Percentiles rank a stretch among this genome's conserved stretches.
phyloP scores from a whole-genome alignment of 1,140 invertebrate species.

The Musca vetustissima region DNA sequence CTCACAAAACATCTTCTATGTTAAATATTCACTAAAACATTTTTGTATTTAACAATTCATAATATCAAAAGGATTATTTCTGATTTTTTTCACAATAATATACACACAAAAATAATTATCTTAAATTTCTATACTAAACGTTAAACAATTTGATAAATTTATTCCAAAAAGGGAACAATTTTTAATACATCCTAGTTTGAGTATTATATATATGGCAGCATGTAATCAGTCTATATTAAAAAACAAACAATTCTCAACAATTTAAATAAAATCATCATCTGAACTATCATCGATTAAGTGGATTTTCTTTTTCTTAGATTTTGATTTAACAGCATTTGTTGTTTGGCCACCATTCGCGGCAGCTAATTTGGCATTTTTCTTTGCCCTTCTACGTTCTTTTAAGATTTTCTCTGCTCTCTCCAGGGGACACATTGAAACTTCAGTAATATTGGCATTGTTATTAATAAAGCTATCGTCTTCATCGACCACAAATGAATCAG shows the following conservation, averaged over 20 bases:
- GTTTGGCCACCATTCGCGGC: background rate
- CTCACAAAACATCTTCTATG: too few species aligned
- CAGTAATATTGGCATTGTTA: slow-evolving; percentile 27
- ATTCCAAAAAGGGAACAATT: too few species aligned
- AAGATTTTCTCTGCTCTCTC: slow-evolving; percentile 51
- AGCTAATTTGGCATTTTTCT: background rate
- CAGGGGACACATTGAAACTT: slow-evolving; percentile 36
- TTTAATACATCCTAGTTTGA: background rate
- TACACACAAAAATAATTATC: background rate
- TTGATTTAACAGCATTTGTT: background rate
- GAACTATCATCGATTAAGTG: slow-evolving; percentile 22
- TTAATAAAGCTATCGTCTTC: slow-evolving; percentile 28
- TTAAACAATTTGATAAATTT: background rate
- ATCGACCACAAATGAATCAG: slow-evolving; percentile 43
- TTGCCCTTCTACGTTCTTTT: slow-evolving; percentile 35
- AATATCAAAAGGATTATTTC: background rate
- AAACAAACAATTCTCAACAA: background rate
- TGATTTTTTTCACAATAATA: background rate
- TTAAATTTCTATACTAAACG: background rate
- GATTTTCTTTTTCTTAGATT: slow-evolving; percentile 12
- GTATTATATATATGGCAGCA: too few species aligned
- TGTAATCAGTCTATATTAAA: background rate
- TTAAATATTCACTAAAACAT: background rate
- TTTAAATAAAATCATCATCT: slow-evolving; percentile 21
- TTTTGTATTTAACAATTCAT: slow-evolving; percentile 7